phyloP scores from a whole-genome alignment of 2,113 vertebrate genomes.

The Callopanchax toddi region DNA sequence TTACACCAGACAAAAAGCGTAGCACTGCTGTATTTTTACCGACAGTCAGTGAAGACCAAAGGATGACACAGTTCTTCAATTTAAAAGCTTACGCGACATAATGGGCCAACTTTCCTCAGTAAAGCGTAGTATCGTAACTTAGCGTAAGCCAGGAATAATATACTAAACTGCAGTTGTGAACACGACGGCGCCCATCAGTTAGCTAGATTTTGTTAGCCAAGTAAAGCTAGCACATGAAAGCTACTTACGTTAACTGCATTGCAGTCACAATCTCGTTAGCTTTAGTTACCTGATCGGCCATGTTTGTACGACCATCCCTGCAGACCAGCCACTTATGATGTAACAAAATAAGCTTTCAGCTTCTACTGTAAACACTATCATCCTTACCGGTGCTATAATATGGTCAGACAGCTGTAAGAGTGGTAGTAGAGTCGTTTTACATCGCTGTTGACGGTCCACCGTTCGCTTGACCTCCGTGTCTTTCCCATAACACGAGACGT shows the following conservation, averaged over 20 bases:
- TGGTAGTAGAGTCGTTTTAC: conserved; percentile 36
- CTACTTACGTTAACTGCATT: conserved; percentile 63
- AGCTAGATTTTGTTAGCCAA: conserved; percentile 43
- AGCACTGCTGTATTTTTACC: background rate
- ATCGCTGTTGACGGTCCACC: conserved; percentile 56
- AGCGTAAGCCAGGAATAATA: background rate
- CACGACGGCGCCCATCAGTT: background rate
- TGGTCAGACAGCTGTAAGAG: conserved; percentile 43
- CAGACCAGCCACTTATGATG: conserved; percentile 7
- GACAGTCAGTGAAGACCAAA: background rate
- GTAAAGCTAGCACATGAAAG: conserved; percentile 51
- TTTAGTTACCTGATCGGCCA: conserved; percentile 60
- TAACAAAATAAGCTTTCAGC: background rate
- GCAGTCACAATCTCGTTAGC: conserved; percentile 50
- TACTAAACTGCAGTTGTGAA: background rate
- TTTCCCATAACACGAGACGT: conserved; percentile 72
- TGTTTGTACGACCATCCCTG: conserved; percentile 44
- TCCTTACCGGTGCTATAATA: conserved; percentile 61
- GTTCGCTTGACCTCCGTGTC: conserved; percentile 58
- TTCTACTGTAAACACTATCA: background rate
- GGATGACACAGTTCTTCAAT: background rate
- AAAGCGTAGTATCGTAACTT: background rate
- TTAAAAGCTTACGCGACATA: conserved; percentile 16
- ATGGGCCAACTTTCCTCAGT: conserved; percentile 16
- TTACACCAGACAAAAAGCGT: background rate